These are phyloP conservation scores for Tolypeutes matacus DNA, from an alignment of 2,797 vertebrate species.

Conservation along the genomic window DNA sequence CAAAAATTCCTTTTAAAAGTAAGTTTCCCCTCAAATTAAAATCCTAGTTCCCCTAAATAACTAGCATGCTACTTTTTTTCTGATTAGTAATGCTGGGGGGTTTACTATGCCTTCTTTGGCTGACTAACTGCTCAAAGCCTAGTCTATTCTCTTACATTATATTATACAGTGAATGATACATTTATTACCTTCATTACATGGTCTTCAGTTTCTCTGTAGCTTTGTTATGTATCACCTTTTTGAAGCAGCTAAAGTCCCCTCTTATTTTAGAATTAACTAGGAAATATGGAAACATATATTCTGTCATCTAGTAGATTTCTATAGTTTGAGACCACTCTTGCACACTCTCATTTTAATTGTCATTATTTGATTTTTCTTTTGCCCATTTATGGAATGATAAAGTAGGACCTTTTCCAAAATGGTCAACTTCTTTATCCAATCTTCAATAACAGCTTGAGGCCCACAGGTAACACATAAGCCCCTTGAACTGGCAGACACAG, in stretches of 20 bases:
- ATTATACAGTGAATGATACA: neutral
- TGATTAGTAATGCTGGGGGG: neutral
- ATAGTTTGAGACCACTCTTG: neutral
- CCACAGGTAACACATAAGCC: neutral
- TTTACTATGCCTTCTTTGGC: neutral
- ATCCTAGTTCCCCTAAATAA: neutral
- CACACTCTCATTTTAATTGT: neutral
- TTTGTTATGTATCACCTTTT: neutral
- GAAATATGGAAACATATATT: neutral
- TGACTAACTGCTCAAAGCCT: neutral
- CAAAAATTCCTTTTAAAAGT: neutral
- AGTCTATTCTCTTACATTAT: neutral
- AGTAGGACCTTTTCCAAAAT: neutral
- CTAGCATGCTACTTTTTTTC: neutral
- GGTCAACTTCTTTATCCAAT: neutral
- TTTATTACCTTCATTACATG: neutral
- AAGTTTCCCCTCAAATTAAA: neutral
- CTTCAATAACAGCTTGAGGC: neutral
- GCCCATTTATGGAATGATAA: neutral
- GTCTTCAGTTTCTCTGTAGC: neutral
- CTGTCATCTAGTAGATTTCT: neutral
- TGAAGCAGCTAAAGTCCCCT: neutral
- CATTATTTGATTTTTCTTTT: neutral
- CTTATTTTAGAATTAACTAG: constrained; percentile 6
- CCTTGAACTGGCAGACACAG: neutral